phyloP scores from a whole-genome alignment of 1,140 invertebrate genomes.

The Ceratina australensis region DNA sequence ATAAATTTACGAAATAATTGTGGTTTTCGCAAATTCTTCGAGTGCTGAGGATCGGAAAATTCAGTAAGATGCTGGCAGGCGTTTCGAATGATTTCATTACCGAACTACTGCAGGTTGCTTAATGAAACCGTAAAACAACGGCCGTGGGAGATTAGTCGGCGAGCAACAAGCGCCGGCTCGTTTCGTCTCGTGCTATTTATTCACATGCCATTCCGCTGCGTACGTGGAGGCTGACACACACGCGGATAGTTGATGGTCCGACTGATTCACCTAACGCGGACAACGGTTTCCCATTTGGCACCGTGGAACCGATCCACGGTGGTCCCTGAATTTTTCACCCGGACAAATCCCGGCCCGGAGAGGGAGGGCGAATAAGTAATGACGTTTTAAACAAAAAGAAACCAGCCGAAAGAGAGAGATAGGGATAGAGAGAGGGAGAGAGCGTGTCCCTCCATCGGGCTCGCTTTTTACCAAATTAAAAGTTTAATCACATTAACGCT shows the following conservation, averaged over 20 bases:
- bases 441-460: not conserved
- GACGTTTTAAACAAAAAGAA: conserved; percentile 12
- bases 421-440: too few relatives aligned
- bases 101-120: conserved; percentile 9
- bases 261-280: conserved; percentile 59
- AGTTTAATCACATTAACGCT: conserved; percentile 26
- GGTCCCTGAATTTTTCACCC: conserved; percentile 67
- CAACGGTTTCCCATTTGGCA: conserved; percentile 74
- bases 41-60: too few relatives aligned
- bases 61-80: too few relatives aligned
- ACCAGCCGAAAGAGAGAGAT: too few relatives aligned
- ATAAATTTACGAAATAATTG: too few relatives aligned
- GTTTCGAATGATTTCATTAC: conserved; percentile 34
- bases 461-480: conserved; percentile 23
- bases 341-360: conserved; percentile 62
- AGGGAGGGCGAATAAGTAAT: conserved; percentile 54
- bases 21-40: too few relatives aligned
- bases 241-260: conserved; percentile 54
- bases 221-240: conserved; percentile 30
- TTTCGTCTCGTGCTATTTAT: conserved; percentile 57
- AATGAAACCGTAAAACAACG: conserved; percentile 40
- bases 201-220: conserved; percentile 45
- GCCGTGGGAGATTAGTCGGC: conserved; percentile 25
- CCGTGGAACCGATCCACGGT: conserved; percentile 52
- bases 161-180: conserved; percentile 15